phyloP scores from a whole-genome alignment of 2,113 vertebrate genomes.

The Nanorana parkeri region DNA sequence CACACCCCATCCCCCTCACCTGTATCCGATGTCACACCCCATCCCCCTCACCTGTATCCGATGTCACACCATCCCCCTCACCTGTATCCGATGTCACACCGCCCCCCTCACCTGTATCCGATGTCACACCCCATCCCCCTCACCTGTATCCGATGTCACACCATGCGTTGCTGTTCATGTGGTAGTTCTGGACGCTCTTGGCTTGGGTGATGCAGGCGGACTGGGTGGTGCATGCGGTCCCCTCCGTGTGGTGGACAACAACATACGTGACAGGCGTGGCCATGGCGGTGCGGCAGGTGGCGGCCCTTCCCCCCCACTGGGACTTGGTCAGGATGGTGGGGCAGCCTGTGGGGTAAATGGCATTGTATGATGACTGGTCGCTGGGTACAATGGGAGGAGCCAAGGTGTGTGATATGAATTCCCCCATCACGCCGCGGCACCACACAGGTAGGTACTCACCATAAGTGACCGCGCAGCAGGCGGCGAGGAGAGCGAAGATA shows the following conservation, averaged over 20 bases:
- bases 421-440: no score
- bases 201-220: slow-evolving; percentile 36
- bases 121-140: no score
- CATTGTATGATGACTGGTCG: no score
- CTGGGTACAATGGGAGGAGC: no score
- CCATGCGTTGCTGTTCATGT: slow-evolving; percentile 65
- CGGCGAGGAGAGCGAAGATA: background rate
- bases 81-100: no score
- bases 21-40: no score
- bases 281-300: slow-evolving; percentile 55
- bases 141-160: slow-evolving; percentile 80
- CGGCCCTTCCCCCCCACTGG: slow-evolving; percentile 46
- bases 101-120: no score
- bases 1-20: no score
- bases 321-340: slow-evolving; percentile 57
- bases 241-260: slow-evolving; percentile 51
- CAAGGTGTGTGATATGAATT: no score
- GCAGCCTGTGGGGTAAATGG: slow-evolving; percentile 31
- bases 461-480: slow-evolving; percentile 32
- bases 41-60: no score
- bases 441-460: slow-evolving; percentile 32
- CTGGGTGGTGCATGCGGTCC: slow-evolving; percentile 5
- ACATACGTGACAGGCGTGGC: slow-evolving; percentile 37
- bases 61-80: no score
- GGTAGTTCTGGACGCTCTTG: slow-evolving; percentile 49